These are phyloP conservation scores for Menura novaehollandiae DNA, from an alignment of 2,113 vertebrate species.

Conservation along the genomic window DNA sequence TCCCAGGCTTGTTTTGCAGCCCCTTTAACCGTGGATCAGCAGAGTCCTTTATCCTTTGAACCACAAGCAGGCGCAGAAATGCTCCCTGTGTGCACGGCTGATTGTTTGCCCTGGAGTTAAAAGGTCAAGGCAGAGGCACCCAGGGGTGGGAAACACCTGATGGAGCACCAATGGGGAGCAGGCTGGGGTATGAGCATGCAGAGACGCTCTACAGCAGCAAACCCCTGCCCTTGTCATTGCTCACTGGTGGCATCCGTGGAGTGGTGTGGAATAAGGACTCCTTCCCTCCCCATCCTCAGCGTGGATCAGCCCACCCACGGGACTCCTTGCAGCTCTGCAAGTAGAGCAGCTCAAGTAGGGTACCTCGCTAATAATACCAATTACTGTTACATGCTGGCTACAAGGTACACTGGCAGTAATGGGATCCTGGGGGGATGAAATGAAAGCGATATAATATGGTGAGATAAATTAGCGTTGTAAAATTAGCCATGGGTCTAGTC, in stretches of 20 bases:
- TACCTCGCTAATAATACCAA: conserved; percentile 57
- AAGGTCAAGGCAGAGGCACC: not conserved
- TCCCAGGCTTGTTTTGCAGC: not conserved
- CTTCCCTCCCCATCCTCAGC: not conserved
- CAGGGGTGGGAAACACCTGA: not conserved
- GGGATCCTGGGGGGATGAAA: conserved; percentile 57
- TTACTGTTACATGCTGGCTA: conserved; percentile 57
- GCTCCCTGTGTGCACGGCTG: not conserved
- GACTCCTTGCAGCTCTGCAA: conserved; percentile 3
- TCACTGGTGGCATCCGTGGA: fast-evolving
- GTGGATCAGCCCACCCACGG: not conserved
- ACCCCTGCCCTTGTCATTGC: not conserved
- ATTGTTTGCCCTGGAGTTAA: not conserved
- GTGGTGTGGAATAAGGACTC: not conserved
- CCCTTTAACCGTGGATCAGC: not conserved
- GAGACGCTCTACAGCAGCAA: not conserved
- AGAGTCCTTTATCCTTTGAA: not conserved
- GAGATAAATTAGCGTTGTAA: conserved; percentile 66
- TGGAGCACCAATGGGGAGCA: fast-evolving
- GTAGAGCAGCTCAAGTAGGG: conserved; percentile 5
- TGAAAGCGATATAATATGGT: conserved; percentile 58
- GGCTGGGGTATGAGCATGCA: not conserved
- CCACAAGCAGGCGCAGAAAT: not conserved
- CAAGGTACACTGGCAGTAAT: conserved; percentile 60
- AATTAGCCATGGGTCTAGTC: conserved; percentile 67